phyloP scores from a whole-genome alignment of 1,140 invertebrate genomes.

The Drosophila burlai region DNA sequence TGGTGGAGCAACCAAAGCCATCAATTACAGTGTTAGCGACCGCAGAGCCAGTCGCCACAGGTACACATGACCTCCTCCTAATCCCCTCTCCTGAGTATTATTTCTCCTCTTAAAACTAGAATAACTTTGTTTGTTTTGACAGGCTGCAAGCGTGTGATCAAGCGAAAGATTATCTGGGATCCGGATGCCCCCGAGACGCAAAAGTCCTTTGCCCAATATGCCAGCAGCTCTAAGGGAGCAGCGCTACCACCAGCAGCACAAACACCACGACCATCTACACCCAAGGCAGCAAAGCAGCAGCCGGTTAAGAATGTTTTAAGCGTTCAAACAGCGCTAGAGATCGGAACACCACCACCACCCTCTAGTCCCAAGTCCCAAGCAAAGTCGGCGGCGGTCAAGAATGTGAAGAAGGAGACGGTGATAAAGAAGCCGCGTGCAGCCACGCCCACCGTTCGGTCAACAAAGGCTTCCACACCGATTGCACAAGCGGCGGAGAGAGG shows the following conservation, averaged over 20 bases:
- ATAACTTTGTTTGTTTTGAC: background rate
- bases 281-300: constrained; percentile 14
- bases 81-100: background rate
- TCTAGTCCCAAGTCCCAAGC: background rate
- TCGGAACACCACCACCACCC: background rate
- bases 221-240: constrained; percentile 33
- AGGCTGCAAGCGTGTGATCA: constrained; percentile 87
- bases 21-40: background rate
- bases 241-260: background rate
- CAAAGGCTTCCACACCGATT: constrained; percentile 25
- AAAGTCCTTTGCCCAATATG: constrained; percentile 81
- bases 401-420: constrained; percentile 28
- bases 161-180: constrained; percentile 90
- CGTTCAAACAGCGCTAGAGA: background rate
- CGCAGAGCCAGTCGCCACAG: constrained; percentile 27
- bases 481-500: background rate
- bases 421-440: constrained; percentile 42
- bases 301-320: background rate
- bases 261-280: background rate
- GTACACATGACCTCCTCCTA: constrained; percentile 17
- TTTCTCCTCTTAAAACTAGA: background rate
- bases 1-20: constrained; percentile 2
- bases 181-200: constrained; percentile 88
- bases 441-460: constrained; percentile 43
- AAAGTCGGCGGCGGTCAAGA: constrained; percentile 9